Conservation (phyloP, 1,140 invertebrate genomes). For the Nephila pilipes region DNA sequence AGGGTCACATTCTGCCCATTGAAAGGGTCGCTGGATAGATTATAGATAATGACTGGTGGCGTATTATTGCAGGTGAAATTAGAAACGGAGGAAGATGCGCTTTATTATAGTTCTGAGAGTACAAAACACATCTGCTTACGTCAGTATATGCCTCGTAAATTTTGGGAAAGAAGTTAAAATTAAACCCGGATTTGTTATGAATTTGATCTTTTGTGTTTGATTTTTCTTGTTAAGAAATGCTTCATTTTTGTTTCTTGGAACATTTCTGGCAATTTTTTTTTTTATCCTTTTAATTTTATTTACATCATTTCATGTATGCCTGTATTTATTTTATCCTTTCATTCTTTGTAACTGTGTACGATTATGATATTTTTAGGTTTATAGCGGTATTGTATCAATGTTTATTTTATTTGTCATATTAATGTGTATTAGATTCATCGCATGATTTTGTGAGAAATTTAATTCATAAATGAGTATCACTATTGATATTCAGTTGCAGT, state of each 20-base stretch:
- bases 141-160: not conserved
- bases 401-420: too few relatives aligned
- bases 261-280: too few relatives aligned
- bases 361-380: too few relatives aligned
- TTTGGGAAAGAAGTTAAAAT: not conserved
- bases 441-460: too few relatives aligned
- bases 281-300: too few relatives aligned
- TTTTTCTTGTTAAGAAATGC: not conserved
- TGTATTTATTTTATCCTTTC: too few relatives aligned
- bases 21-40: not conserved
- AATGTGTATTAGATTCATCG: too few relatives aligned
- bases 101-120: not conserved
- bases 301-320: too few relatives aligned
- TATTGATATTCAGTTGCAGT: too few relatives aligned
- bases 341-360: too few relatives aligned
- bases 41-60: not conserved
- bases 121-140: not conserved
- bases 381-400: too few relatives aligned
- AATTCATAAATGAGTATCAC: too few relatives aligned
- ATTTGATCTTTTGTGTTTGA: not conserved
- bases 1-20: not conserved
- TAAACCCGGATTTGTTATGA: not conserved
- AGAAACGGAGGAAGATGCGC: not conserved
- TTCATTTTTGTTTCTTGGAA: not conserved
- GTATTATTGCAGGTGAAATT: not conserved